phyloP scores from a whole-genome alignment of 2,113 vertebrate species.

The Sialia sialis region DNA sequence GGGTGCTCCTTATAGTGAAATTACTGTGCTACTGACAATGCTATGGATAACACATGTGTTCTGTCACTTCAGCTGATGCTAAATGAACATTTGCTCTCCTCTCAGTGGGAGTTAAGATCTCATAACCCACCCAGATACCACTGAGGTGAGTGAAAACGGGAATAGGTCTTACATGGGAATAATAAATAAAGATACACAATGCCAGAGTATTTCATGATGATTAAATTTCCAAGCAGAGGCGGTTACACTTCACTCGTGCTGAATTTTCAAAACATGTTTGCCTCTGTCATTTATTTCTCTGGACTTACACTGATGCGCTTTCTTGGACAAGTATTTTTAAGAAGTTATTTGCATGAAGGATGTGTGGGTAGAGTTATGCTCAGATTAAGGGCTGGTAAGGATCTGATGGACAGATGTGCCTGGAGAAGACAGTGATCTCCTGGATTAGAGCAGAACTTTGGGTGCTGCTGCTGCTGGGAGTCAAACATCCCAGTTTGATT shows the following conservation, averaged over 20 bases:
- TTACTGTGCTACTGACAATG: too few relatives aligned
- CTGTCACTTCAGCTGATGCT: background rate
- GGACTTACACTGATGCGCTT: background rate
- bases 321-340: background rate
- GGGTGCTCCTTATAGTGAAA: too few relatives aligned
- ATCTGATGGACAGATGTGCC: background rate
- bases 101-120: background rate
- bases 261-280: background rate
- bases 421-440: background rate
- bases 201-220: background rate
- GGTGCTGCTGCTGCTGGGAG: background rate
- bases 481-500: background rate
- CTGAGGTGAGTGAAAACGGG: background rate
- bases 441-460: background rate
- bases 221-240: background rate
- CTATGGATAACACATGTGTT: accelerated
- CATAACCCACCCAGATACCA: background rate
- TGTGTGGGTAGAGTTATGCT: background rate
- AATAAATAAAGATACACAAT: background rate
- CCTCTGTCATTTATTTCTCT: background rate
- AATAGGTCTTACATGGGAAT: background rate
- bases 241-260: background rate
- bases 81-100: background rate
- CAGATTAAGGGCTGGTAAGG: background rate
- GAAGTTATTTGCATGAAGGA: background rate